These are phyloP conservation scores for Craniophora ligustri DNA, from an alignment of 2,888 invertebrate species.

Conservation along the genomic window DNA sequence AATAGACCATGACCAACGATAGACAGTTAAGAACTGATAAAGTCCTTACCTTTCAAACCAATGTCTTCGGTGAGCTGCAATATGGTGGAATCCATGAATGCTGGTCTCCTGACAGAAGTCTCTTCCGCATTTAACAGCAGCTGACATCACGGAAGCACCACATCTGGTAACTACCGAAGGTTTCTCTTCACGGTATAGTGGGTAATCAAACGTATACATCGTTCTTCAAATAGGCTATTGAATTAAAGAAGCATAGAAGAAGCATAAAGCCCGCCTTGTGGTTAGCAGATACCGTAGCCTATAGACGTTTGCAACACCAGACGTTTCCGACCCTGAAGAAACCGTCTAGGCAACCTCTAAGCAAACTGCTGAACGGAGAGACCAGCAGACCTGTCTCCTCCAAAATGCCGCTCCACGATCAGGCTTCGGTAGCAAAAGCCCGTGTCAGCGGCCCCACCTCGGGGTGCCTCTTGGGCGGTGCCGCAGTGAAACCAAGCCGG, in stretches of 20 bases:
- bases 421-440: no score
- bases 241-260: background rate
- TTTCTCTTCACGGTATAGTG: background rate
- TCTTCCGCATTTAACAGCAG: conserved; percentile 47
- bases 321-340: no score
- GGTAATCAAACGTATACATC: conserved; percentile 3
- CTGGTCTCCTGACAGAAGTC: conserved; percentile 82
- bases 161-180: conserved; percentile 5
- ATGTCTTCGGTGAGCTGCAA: conserved; percentile 78
- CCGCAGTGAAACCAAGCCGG: no score
- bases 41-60: conserved; percentile 84
- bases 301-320: background rate
- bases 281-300: background rate
- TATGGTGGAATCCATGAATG: conserved; percentile 84
- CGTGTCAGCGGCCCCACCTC: no score
- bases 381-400: no score
- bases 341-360: no score
- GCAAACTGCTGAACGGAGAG: no score
- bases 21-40: background rate
- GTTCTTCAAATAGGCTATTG: background rate
- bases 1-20: no score
- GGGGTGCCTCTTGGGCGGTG: no score
- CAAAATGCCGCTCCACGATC: no score
- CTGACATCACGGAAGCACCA: background rate
- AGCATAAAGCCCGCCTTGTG: background rate